Conservation (phyloP, 2,797 vertebrate genomes). For the Knipowitschia caucasica region DNA sequence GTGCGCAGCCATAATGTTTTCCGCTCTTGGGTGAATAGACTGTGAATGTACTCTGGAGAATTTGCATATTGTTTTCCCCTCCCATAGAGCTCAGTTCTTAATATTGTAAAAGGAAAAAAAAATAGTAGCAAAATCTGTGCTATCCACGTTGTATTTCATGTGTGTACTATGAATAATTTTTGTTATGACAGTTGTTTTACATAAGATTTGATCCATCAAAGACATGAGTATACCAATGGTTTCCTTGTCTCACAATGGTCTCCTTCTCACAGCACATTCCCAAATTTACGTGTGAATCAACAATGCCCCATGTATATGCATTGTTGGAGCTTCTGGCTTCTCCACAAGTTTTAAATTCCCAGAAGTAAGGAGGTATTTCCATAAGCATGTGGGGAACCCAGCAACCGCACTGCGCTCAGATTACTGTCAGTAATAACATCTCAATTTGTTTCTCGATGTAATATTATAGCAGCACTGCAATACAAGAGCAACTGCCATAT, state of each 20-base stretch:
- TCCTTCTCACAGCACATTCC: background rate
- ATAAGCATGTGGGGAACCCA: constrained; percentile 34
- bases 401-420: constrained; percentile 33
- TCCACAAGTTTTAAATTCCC: constrained; percentile 26
- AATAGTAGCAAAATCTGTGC: background rate
- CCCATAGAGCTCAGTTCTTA: background rate
- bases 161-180: background rate
- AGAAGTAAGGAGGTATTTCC: constrained; percentile 41
- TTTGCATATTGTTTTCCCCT: constrained; percentile 12
- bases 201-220: background rate
- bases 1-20: constrained; percentile 5
- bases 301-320: constrained; percentile 22
- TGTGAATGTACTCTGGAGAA: constrained; percentile 8
- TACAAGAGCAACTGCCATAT: background rate
- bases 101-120: background rate
- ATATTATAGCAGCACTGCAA: constrained; percentile 9
- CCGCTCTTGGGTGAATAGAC: constrained; percentile 7
- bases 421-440: constrained; percentile 38
- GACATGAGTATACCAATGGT: background rate
- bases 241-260: background rate
- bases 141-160: background rate
- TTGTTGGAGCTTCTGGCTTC: constrained; percentile 27
- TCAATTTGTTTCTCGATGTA: constrained; percentile 43
- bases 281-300: constrained; percentile 19
- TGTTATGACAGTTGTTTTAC: constrained; percentile 7